These are phyloP conservation scores for Drosophila subobscura DNA, from an alignment of 1,140 invertebrate species.

Conservation along the genomic window DNA sequence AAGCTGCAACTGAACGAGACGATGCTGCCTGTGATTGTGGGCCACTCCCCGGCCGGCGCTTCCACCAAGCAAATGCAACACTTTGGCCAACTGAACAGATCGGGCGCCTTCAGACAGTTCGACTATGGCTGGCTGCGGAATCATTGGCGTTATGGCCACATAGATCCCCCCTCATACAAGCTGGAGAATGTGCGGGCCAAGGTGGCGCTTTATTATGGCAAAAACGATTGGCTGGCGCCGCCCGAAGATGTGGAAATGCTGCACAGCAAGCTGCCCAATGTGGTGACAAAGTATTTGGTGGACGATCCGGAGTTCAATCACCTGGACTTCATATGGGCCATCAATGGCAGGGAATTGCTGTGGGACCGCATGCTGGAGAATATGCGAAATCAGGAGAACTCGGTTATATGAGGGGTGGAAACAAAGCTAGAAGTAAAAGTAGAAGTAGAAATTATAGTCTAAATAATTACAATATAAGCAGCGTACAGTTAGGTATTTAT, in stretches of 20 bases:
- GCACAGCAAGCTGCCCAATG: conserved; percentile 82
- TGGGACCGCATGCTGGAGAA: conserved; percentile 83
- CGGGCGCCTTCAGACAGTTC: conserved; percentile 83
- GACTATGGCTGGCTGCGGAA: conserved; percentile 84
- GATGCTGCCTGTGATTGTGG: conserved; percentile 88
- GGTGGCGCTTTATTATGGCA: conserved; percentile 87
- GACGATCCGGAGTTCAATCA: conserved; percentile 84
- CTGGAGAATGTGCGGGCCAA: conserved; percentile 86
- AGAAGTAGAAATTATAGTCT: not conserved
- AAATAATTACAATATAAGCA: conserved; percentile 36
- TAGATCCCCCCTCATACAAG: conserved; percentile 86
- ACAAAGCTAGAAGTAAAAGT: not conserved
- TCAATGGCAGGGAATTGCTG: conserved; percentile 83
- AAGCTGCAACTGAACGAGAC: conserved; percentile 86
- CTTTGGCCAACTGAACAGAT: conserved; percentile 86
- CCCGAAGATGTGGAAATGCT: conserved; percentile 84
- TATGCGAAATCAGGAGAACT: conserved; percentile 70
- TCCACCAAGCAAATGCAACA: conserved; percentile 90
- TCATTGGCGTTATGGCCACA: conserved; percentile 83
- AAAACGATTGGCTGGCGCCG: conserved; percentile 86
- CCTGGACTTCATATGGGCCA: conserved; percentile 86
- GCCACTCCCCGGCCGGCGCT: conserved; percentile 91
- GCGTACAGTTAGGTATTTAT: conserved; percentile 39
- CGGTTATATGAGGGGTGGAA: conserved; percentile 19
- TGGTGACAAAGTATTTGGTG: conserved; percentile 83